Evolutionary conservation across 2,113 vertebrate genomes (phyloP).

Genomic region (Bos taurus): DNA sequence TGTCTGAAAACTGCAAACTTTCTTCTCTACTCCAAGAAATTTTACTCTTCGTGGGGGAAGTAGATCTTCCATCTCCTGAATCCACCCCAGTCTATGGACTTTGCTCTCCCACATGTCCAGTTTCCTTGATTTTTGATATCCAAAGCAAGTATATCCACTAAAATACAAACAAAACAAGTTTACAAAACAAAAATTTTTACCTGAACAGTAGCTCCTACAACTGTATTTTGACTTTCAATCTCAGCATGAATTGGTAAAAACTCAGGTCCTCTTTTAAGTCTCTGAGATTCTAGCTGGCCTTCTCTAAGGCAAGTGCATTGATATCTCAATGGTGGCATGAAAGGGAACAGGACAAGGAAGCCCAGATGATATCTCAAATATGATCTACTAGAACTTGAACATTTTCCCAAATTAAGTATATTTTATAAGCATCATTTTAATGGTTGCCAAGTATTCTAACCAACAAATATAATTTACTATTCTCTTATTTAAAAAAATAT

Average conservation of each 20-base stretch:
- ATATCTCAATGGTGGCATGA: not conserved
- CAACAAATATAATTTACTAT: not conserved
- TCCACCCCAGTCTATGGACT: not conserved
- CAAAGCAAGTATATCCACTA: not conserved
- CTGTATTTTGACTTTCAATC: not conserved
- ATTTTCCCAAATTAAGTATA: not conserved
- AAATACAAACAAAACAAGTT: not conserved
- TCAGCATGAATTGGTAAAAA: not conserved
- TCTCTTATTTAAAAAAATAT: not conserved
- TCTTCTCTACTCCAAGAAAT: not conserved
- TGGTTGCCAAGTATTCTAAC: not conserved
- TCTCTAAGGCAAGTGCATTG: not conserved
- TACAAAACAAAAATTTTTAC: not conserved
- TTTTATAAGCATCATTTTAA: not conserved
- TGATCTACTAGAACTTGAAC: not conserved
- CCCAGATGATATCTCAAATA: not conserved
- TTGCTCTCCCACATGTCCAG: not conserved
- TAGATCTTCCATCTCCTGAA: not conserved
- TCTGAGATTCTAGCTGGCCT: not conserved
- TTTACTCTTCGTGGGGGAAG: not conserved
- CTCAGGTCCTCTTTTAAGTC: not conserved
- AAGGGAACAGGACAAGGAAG: not conserved
- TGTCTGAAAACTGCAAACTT: not conserved
- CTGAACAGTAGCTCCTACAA: not conserved
- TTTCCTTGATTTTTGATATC: not conserved